Conservation (phyloP, 1,140 invertebrate species). For the Drosophila orena region DNA sequence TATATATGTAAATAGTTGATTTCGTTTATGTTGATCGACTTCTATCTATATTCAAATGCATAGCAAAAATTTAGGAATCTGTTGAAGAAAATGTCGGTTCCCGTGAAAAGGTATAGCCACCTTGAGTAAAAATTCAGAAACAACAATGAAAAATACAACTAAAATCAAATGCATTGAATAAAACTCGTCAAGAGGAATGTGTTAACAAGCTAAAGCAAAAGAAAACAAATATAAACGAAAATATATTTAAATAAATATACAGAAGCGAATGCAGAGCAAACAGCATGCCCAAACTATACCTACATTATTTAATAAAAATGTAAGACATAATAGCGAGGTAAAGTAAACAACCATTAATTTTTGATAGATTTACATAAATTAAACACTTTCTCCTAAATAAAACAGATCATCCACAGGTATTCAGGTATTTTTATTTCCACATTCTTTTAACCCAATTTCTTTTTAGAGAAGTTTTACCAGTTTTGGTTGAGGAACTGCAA, state of each 20-base stretch:
- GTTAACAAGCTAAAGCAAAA: constrained; percentile 75
- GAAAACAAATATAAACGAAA: constrained; percentile 40
- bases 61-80: constrained; percentile 37
- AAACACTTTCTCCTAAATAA: constrained; percentile 17
- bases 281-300: constrained; percentile 30
- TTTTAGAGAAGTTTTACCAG: constrained; percentile 45
- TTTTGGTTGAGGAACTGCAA: constrained; percentile 68
- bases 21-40: constrained; percentile 57
- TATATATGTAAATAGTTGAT: constrained; percentile 67
- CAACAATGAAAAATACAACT: constrained; percentile 23
- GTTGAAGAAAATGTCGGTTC: constrained; percentile 46
- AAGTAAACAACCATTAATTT: constrained; percentile 67
- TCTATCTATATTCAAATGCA: constrained; percentile 59
- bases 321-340: constrained; percentile 29
- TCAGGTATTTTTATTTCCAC: constrained; percentile 14
- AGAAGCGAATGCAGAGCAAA: constrained; percentile 41
- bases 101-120: constrained; percentile 36
- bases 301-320: constrained; percentile 24
- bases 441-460: constrained; percentile 30
- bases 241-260: constrained; percentile 64
- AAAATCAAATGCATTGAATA: constrained; percentile 75
- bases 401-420: constrained; percentile 18
- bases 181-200: constrained; percentile 83
- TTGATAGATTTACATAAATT: constrained; percentile 76
- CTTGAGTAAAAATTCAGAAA: constrained; percentile 33